Percentiles rank a stretch among this genome's conserved stretches.
Evolutionary conservation across 1,140 invertebrate species (phyloP).

Genomic region (Calliopsis andreniformis): DNA sequence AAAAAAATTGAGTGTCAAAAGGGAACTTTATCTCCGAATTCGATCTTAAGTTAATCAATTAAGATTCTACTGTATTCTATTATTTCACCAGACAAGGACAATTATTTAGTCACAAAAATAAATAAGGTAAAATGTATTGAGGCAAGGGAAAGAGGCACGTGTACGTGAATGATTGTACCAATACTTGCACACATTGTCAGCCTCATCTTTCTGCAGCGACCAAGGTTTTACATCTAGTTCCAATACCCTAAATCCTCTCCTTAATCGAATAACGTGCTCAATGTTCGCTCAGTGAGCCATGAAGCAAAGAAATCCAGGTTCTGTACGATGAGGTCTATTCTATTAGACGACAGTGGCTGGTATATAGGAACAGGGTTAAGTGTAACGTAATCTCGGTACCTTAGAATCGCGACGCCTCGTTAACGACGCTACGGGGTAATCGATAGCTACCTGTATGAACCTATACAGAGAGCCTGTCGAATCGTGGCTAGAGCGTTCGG

Average conservation of each 20-base stretch:
- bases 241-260: background rate
- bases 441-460: slow-evolving; percentile 31
- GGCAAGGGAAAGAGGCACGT: too few relatives aligned
- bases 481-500: slow-evolving; percentile 11
- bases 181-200: too few relatives aligned
- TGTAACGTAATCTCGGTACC: slow-evolving; percentile 59
- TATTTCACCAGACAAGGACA: too few relatives aligned
- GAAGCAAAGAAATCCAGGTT: background rate
- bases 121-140: too few relatives aligned
- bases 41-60: too few relatives aligned
- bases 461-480: background rate
- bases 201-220: too few relatives aligned
- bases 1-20: too few relatives aligned
- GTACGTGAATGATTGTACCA: too few relatives aligned
- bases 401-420: slow-evolving; percentile 50
- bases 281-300: background rate
- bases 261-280: slow-evolving; percentile 19
- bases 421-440: slow-evolving; percentile 52
- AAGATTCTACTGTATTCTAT: too few relatives aligned
- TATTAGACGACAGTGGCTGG: slow-evolving; percentile 17
- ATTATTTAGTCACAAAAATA: too few relatives aligned
- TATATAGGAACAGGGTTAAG: slow-evolving; percentile 24
- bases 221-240: too few relatives aligned
- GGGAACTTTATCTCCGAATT: too few relatives aligned
- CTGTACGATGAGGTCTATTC: slow-evolving; percentile 24